phyloP scores from a whole-genome alignment of 2,797 vertebrate species.

The Rhyacichthys aspro region DNA sequence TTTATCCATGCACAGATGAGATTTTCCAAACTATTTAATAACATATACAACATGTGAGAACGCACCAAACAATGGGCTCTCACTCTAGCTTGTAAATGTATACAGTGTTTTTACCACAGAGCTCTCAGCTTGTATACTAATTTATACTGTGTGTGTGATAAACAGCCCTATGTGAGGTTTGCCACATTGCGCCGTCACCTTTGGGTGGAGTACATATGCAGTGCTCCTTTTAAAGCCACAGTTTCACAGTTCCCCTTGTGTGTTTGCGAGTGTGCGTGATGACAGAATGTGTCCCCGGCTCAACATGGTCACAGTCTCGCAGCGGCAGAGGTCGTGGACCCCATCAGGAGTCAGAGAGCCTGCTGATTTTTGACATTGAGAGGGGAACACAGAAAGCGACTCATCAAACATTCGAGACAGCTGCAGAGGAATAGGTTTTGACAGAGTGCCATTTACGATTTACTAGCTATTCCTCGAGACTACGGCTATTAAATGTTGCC shows the following conservation, averaged over 20 bases:
- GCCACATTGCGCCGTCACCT: not conserved
- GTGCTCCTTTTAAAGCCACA: not conserved
- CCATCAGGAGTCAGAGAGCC: conserved; percentile 73
- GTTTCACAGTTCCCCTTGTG: conserved; percentile 30
- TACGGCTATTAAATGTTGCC: conserved; percentile 36
- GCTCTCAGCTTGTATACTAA: too few relatives aligned
- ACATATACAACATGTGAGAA: too few relatives aligned
- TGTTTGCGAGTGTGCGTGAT: conserved; percentile 41
- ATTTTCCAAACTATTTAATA: too few relatives aligned
- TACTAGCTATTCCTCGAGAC: conserved; percentile 36
- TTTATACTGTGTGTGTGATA: too few relatives aligned
- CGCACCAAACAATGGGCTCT: too few relatives aligned
- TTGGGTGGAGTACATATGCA: not conserved
- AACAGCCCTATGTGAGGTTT: too few relatives aligned
- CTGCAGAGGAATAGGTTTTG: conserved; percentile 56
- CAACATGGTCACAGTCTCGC: conserved; percentile 66
- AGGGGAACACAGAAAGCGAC: conserved; percentile 69
- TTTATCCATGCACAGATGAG: too few relatives aligned
- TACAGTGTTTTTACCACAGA: too few relatives aligned
- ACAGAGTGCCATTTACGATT: conserved; percentile 70
- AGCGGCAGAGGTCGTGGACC: conserved; percentile 69
- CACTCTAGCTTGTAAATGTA: too few relatives aligned
- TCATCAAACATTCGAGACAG: conserved; percentile 67
- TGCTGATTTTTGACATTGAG: conserved; percentile 76
- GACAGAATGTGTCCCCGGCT: conserved; percentile 62